These are phyloP conservation scores for Apeltes quadracus DNA, from an alignment of 2,113 vertebrate species.

Conservation along the genomic window DNA sequence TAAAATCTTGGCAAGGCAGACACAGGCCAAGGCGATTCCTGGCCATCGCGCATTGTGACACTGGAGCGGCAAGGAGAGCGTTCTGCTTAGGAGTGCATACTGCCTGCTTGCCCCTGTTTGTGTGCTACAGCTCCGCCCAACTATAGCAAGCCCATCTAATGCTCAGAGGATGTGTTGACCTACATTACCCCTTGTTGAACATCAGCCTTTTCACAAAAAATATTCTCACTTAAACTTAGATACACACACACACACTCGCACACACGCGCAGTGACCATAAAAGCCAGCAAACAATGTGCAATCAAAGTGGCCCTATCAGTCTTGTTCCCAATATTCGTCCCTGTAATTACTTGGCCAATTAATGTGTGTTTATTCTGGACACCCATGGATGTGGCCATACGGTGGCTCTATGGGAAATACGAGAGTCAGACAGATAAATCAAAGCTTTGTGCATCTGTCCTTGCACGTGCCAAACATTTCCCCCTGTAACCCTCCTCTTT, in stretches of 20 bases:
- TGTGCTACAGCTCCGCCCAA: constrained; percentile 20
- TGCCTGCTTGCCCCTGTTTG: constrained; percentile 32
- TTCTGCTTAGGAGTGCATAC: too few relatives aligned
- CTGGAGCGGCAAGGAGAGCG: constrained; percentile 17
- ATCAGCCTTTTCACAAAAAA: constrained; percentile 44
- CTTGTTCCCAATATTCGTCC: constrained; percentile 61
- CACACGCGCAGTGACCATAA: constrained; percentile 9
- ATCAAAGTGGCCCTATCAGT: constrained; percentile 67
- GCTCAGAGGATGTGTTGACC: constrained; percentile 73
- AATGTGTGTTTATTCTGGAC: constrained; percentile 81
- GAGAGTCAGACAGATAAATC: constrained; percentile 81
- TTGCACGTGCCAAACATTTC: constrained; percentile 68
- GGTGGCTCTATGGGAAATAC: constrained; percentile 67
- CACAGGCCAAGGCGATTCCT: constrained; percentile 18
- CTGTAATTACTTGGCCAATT: constrained; percentile 82
- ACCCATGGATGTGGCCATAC: constrained; percentile 64
- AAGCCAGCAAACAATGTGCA: constrained; percentile 50
- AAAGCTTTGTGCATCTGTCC: constrained; percentile 76
- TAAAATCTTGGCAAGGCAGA: constrained; percentile 43
- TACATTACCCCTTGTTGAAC: constrained; percentile 73
- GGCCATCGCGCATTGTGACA: constrained; percentile 42
- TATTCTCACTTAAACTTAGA: neutral
- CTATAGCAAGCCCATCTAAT: constrained; percentile 48
- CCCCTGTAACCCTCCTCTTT: constrained; percentile 63
- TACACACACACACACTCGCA: constrained; percentile 28